phyloP scores from a whole-genome alignment of 2,113 vertebrate genomes.

The Cygnus atratus region DNA sequence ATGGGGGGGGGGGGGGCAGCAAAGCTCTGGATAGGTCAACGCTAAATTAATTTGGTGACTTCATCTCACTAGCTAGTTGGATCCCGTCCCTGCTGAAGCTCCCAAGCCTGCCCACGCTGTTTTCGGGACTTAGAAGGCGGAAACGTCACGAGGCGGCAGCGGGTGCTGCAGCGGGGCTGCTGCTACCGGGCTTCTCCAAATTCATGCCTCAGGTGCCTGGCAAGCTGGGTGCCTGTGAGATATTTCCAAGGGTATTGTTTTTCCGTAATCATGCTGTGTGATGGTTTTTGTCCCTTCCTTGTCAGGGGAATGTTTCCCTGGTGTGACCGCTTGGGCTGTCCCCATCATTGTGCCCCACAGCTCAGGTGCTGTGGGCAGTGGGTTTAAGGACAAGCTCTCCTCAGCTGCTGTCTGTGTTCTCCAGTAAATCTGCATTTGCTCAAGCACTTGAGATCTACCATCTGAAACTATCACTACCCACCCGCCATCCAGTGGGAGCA shows the following conservation, averaged over 20 bases:
- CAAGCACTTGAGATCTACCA: not conserved
- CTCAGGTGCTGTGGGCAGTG: rapidly evolving
- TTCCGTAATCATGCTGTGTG: not conserved
- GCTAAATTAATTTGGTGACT: constrained; percentile 57
- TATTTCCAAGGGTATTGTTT: not conserved
- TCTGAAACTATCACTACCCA: not conserved
- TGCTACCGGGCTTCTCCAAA: not conserved
- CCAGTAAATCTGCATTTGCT: not conserved
- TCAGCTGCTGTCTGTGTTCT: not conserved
- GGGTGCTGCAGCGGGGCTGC: not conserved
- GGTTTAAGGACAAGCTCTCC: not conserved
- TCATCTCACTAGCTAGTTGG: constrained; percentile 29
- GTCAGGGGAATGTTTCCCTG: not conserved
- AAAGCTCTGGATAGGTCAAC: not conserved
- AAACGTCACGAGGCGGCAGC: not conserved
- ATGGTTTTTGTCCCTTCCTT: not conserved
- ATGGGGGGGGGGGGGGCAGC: not conserved
- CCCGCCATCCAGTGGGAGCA: not conserved
- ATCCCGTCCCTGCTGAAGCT: not conserved
- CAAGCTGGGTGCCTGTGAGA: not conserved
- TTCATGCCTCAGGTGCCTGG: rapidly evolving
- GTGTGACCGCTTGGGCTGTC: not conserved
- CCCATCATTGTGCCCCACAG: rapidly evolving
- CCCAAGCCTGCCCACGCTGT: not conserved
- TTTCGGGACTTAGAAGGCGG: constrained; percentile 38